Base-by-base conservation (phyloP, 2,797 vertebrate species). In the Tarsius wallacei region DNA sequence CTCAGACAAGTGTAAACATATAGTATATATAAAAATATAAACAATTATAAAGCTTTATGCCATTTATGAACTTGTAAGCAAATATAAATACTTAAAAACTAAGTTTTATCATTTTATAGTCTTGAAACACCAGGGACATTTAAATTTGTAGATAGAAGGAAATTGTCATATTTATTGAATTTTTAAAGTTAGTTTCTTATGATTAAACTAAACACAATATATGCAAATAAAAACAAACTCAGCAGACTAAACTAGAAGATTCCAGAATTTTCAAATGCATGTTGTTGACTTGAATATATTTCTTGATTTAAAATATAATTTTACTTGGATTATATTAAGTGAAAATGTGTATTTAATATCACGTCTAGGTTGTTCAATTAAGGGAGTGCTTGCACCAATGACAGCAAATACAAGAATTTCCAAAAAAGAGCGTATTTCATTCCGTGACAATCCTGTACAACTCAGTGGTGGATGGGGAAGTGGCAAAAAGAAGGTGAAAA, bases 401-500 rank as follows among this genome's bases (percentile, higher is more conserved):
- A 99, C 97, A 96, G 98, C 98, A 91, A 80, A 90, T 47, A 98
- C 99, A 33, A 98, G 98, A 91, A 98, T 99, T n/a, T 97, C 97
- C 42, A 99, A 87, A 97, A 99, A 98, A 90, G 99, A 99, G 90
- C 99, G 99, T 82, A 99, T 99, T 96, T 99, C 99, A n/a, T 99
- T 99, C 98, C 98, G 99, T 95, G 99, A 99, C 98, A 98, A 99
- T 97, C 99, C 99, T 1, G 98, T 99, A 28, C 99, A 98, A 90
- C 97, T 99, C 98, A 99, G 99, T 1, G 97, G 99, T 93, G 99
- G 99, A 98, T 99, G 99, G 99, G 99, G 99, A 97, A 98, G 99
- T 92, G 99, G 99, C 95, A 99, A 99, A 99, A 99, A 99, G 99
- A 99, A 99, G 97, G 97, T 87, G 89, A 99, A 98, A 98, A 84